Conservation (phyloP, 2,888 invertebrate genomes). For the Idaea straminata region DNA sequence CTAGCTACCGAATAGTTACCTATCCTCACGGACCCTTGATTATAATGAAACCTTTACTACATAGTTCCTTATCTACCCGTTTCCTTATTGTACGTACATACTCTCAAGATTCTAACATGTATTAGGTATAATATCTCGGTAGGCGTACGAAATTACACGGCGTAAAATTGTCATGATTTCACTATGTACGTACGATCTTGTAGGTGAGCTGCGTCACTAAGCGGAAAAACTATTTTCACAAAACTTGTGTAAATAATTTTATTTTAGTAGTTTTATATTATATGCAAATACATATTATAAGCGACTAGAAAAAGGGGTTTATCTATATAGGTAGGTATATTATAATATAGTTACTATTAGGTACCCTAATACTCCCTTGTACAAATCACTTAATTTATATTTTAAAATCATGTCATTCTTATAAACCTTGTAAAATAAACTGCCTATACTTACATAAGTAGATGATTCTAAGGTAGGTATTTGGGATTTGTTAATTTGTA, state of each 20-base stretch:
- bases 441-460: too few species aligned
- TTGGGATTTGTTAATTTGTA: too few species aligned
- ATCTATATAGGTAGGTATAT: too few species aligned
- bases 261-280: too few species aligned
- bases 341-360: too few species aligned
- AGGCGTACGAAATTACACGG: conserved; percentile 19
- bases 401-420: too few species aligned
- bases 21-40: conserved; percentile 43
- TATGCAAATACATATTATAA: too few species aligned
- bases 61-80: conserved; percentile 29
- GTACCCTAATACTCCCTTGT: too few species aligned
- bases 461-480: too few species aligned
- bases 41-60: conserved; percentile 49
- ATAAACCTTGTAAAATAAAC: too few species aligned
- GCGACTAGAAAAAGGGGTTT: too few species aligned
- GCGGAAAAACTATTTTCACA: conserved; percentile 3
- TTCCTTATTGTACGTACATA: conserved; percentile 23
- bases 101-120: conserved; percentile 22
- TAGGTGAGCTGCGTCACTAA: background rate
- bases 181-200: conserved; percentile 2
- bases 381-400: too few species aligned
- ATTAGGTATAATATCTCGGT: conserved; percentile 18
- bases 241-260: background rate
- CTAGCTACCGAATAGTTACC: conserved; percentile 44
- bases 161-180: conserved; percentile 9